Conservation (phyloP, 2,888 invertebrate genomes). For the Aelia acuminata region DNA sequence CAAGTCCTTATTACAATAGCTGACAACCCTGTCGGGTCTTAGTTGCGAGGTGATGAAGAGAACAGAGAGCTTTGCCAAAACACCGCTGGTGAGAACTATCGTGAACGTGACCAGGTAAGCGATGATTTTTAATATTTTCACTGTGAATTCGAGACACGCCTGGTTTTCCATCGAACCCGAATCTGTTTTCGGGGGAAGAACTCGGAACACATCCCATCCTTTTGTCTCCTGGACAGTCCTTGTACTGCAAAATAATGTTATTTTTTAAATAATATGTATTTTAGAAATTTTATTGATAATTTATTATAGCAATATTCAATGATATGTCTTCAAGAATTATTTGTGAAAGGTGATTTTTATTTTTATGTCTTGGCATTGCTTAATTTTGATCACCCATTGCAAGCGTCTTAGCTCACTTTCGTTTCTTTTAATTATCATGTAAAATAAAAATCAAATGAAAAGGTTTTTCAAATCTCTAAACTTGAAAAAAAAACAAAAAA, state of each 20-base stretch:
- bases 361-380: too few species aligned
- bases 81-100: conserved; percentile 87
- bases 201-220: conserved; percentile 97
- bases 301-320: too few species aligned
- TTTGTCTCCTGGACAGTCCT: conserved; percentile 89
- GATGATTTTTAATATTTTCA: conserved; percentile 85
- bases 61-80: conserved; percentile 89
- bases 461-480: too few species aligned
- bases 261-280: not conserved
- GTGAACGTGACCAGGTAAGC: conserved; percentile 89
- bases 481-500: too few species aligned
- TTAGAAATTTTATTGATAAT: too few species aligned
- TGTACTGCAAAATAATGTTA: conserved; percentile 75
- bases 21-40: conserved; percentile 80
- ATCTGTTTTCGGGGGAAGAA: conserved; percentile 90
- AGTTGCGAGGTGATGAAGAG: conserved; percentile 94
- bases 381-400: too few species aligned
- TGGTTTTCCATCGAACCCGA: conserved; percentile 91
- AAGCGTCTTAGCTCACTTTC: too few species aligned
- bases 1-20: conserved; percentile 88
- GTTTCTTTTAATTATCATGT: too few species aligned
- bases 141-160: conserved; percentile 87
- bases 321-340: too few species aligned
- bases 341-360: too few species aligned
- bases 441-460: too few species aligned